Base-by-base conservation (phyloP, 1,140 invertebrate genomes). In the Brachionus rotundiformis region DNA sequence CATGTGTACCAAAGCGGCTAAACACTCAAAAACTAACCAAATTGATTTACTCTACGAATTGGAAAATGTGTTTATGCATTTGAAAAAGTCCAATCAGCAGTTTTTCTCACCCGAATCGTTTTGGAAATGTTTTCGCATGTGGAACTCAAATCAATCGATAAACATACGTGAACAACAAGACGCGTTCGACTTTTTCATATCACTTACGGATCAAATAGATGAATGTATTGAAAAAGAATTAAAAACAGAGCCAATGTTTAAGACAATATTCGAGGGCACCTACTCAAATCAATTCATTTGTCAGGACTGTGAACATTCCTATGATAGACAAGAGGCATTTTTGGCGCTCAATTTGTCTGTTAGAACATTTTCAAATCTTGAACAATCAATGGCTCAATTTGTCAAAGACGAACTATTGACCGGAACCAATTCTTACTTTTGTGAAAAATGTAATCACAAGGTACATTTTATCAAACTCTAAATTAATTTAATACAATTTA, bases 211-310 rank as follows among this genome's bases (percentile, higher is more conserved):
- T 88, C 95, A 94, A 86, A 90, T 98, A 82, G 96, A 99, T 86
- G 96, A 98, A 89, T 95, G 95, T 41, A 88, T 98, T 31, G 0
- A 39, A 36, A 81, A 63, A 29, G 19, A 44, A 33, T 11, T 41
- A 16, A 63, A 65, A 41, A 16, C 23, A 81, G 59, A 81, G 41
- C 54, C 54, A 13, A n/a, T 81, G 36, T 63, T 5, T 98, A 98
- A 89, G 92, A 93, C 11, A 89, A 98, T 95, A 73, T 90, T 98
- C 83, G 95, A 96, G 82, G 97, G 97, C 29, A 94, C 94, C 29
- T 98, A 96, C 89, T 98, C 95, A 54, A 96, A 98, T 89, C 96
- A 99, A 88, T 98, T 98, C 90, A 98, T 98, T 84, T 98, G 96
- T 87, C 97, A 97, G 90, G 96, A 81, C 1, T 98, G 96, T 90